These are phyloP conservation scores for Metaphire vulgaris DNA, from an alignment of 1,140 invertebrate genomes.

Conservation along the genomic window DNA sequence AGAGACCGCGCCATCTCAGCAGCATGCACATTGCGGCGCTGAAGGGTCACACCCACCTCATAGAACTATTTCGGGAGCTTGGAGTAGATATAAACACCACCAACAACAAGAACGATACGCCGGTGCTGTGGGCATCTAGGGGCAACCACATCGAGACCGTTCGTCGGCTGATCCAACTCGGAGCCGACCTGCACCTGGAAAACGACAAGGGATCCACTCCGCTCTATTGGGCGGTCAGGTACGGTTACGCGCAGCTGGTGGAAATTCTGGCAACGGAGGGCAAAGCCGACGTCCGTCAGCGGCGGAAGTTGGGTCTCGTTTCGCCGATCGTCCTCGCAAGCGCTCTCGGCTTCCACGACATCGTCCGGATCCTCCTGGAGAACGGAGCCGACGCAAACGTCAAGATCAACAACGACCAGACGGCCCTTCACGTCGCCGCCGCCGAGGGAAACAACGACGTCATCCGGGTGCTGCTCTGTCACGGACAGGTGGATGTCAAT, in stretches of 20 bases:
- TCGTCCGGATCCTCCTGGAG: slow-evolving; percentile 29
- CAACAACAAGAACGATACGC: slow-evolving; percentile 33
- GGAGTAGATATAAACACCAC: slow-evolving; percentile 23
- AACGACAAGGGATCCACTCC: slow-evolving; percentile 35
- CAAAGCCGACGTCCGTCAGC: slow-evolving; percentile 26
- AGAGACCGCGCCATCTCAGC: slow-evolving; percentile 29
- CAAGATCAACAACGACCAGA: slow-evolving; percentile 18
- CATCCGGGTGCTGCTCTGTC: slow-evolving; percentile 14
- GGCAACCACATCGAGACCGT: slow-evolving; percentile 30
- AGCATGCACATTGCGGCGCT: slow-evolving; percentile 30
- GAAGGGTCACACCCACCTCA: slow-evolving; percentile 27
- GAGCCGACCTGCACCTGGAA: slow-evolving; percentile 29
- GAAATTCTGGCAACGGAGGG: slow-evolving; percentile 30
- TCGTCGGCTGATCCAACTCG: slow-evolving; percentile 22
- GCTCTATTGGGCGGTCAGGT: slow-evolving; percentile 34
- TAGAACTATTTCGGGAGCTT: slow-evolving; percentile 14
- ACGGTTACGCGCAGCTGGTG: slow-evolving; percentile 28
- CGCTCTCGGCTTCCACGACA: slow-evolving; percentile 32
- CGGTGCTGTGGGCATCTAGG: slow-evolving; percentile 30
- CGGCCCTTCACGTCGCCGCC: slow-evolving; percentile 30
- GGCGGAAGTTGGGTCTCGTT: slow-evolving; percentile 29
- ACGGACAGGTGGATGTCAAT: slow-evolving; percentile 18
- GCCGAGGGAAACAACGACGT: slow-evolving; percentile 12
- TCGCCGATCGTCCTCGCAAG: slow-evolving; percentile 31
- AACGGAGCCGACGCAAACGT: slow-evolving; percentile 23